Evolutionary conservation across 2,113 vertebrate species (phyloP).

Genomic region (Gymnocephalus cernua): DNA sequence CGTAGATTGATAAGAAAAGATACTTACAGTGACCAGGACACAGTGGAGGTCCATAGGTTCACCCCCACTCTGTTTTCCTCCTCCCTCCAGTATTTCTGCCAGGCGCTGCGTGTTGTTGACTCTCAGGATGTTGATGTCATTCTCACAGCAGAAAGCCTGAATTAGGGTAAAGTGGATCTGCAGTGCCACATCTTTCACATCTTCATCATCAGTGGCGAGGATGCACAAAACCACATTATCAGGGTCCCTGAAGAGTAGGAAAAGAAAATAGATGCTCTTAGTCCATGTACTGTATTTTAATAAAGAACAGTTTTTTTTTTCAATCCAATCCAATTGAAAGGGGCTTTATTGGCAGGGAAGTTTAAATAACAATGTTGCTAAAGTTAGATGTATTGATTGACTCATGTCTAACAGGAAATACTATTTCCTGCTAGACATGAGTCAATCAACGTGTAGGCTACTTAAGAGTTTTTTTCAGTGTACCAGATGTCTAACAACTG

Average conservation of each 20-base stretch:
- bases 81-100: conserved; percentile 89
- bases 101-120: conserved; percentile 94
- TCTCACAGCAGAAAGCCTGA: conserved; percentile 97
- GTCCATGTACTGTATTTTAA: not conserved
- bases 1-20: not conserved
- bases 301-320: not conserved
- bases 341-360: too few species aligned
- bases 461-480: not conserved
- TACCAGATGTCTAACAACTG: not conserved
- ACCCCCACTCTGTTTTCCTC: conserved; percentile 80
- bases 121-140: conserved; percentile 96
- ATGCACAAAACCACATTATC: conserved; percentile 97
- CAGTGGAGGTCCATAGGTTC: conserved; percentile 95
- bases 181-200: conserved; percentile 92
- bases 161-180: conserved; percentile 98
- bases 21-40: conserved; percentile 93
- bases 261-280: not conserved
- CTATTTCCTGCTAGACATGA: too few species aligned
- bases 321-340: too few species aligned
- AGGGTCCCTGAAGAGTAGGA: conserved; percentile 85
- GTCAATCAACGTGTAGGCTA: too few species aligned
- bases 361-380: too few species aligned
- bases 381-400: too few species aligned
- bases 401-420: too few species aligned
- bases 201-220: conserved; percentile 94